phyloP scores from a whole-genome alignment of 2,888 invertebrate genomes.

The Strigamia transsilvanica region DNA sequence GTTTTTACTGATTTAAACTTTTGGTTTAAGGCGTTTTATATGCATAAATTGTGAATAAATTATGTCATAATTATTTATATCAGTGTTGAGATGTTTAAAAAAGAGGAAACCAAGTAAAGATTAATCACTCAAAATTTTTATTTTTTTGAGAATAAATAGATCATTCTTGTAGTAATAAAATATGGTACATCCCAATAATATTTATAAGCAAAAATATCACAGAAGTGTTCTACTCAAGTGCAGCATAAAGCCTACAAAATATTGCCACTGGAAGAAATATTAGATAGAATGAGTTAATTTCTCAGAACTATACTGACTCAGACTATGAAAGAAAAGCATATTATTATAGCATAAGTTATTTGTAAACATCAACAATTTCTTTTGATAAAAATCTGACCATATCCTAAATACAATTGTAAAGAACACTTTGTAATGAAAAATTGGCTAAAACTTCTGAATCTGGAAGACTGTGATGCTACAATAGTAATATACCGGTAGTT shows the following conservation, averaged over 20 bases:
- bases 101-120: too few relatives aligned
- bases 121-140: constrained; percentile 8
- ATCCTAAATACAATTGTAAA: background rate
- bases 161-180: constrained; percentile 7
- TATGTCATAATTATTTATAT: too few relatives aligned
- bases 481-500: background rate
- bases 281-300: constrained; percentile 2
- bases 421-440: constrained; percentile 8
- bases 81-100: too few relatives aligned
- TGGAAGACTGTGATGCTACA: constrained; percentile 8
- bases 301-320: constrained; percentile 1
- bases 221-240: constrained; percentile 1
- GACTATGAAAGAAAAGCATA: background rate
- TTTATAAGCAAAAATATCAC: constrained; percentile 8
- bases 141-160: constrained; percentile 1
- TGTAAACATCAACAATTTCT: background rate
- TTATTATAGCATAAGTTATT: background rate
- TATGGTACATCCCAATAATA: constrained; percentile 8
- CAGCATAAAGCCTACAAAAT: constrained; percentile 8
- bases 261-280: constrained; percentile 8
- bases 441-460: background rate
- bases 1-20: too few relatives aligned
- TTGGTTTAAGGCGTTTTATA: too few relatives aligned
- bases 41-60: too few relatives aligned
- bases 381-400: background rate